Evolutionary conservation across 2,113 vertebrate genomes (phyloP), one percentile per base, ranked within the genome.

Genomic region (Pseudolaguvia tuberculata): DNA sequence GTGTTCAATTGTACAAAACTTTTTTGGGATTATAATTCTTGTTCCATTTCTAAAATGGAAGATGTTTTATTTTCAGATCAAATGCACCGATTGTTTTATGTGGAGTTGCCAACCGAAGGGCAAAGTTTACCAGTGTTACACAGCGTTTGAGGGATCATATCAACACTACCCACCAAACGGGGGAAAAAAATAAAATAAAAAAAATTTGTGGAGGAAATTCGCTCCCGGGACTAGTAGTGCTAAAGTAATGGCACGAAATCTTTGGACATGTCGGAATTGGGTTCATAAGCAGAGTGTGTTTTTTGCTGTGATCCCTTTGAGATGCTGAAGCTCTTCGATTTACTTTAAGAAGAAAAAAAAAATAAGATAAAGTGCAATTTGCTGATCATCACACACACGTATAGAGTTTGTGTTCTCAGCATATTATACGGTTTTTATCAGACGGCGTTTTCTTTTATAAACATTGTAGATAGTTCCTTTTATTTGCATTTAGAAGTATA

Each of bases 401-500:
- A 89, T 89, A 91, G 84, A 90, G 87, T 92, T 91, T 85, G 88
- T 92, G 92, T 92, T 93, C 89, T 88, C 90, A 86, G 83, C 88
- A 42, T 42, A 42, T 88, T 86, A 86, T 92, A 91, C 84, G 80
- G 88, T 83, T 92, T 93, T 90, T 91, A 89, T 88, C 91, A 82
- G 82, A 90, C 86, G 85, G 88, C 90, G 48, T 72, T 79, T 75
- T 76, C 17, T 61, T 68, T 89, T 94, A 91, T 89, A 86, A 91
- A 90, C 89, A 87, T 87, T 91, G 92, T 93, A 94, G 91, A 93
- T 90, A 89, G 89, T 91, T 91, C 88, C 90, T 93, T 91, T 93
- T 90, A 88, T 92, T 89, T 93, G 91, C 92, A 92, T 93, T 92
- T 94, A 93, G 90, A 92, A 92, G 86, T 93, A 92, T 93, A 90